Evolutionary conservation across 2,113 vertebrate genomes (phyloP).

Genomic region (Naja naja): DNA sequence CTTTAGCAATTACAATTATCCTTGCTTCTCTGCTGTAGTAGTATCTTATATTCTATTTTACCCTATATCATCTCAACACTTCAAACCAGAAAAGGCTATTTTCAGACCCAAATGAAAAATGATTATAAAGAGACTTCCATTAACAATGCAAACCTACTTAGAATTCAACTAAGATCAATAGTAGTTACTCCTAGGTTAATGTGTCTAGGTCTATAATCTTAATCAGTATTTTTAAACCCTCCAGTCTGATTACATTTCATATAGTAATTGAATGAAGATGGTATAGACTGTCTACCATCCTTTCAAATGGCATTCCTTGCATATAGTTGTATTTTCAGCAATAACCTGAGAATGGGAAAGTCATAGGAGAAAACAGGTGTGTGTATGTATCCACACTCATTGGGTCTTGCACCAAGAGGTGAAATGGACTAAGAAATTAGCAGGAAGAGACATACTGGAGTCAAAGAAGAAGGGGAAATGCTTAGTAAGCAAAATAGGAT

Average conservation of each 20-base stretch:
- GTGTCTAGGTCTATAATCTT: background rate
- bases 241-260: background rate
- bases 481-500: background rate
- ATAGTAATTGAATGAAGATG: background rate
- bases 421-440: background rate
- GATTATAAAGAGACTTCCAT: background rate
- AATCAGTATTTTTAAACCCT: background rate
- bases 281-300: background rate
- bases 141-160: background rate
- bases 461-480: background rate
- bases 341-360: background rate
- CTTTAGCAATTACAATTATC: background rate
- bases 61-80: background rate
- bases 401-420: background rate
- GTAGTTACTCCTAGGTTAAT: background rate
- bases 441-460: background rate
- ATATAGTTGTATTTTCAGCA: background rate
- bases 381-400: background rate
- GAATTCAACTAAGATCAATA: background rate
- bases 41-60: background rate
- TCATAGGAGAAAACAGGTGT: background rate
- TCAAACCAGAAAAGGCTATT: background rate
- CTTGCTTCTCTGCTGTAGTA: background rate
- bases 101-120: background rate
- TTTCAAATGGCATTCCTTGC: background rate